A percentile compares a stretch with the other conserved stretches of the same genome.
These are phyloP conservation scores for Panorpa germanica DNA, from an alignment of 2,888 invertebrate species.

Conservation along the genomic window DNA sequence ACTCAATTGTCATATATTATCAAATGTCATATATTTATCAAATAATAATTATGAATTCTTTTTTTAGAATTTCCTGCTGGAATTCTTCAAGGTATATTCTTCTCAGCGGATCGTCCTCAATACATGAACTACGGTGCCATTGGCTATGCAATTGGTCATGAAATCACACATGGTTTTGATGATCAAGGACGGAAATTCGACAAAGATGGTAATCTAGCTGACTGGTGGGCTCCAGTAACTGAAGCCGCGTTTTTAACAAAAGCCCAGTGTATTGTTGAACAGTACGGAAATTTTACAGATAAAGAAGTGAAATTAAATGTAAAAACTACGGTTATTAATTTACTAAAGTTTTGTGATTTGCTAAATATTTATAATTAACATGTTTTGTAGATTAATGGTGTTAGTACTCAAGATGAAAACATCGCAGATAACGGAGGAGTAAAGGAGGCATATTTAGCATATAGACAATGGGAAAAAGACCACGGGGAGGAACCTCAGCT, in stretches of 20 bases:
- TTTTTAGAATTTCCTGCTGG: conserved; percentile 77
- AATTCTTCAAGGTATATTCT: conserved; percentile 71
- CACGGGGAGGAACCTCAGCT: conserved; percentile 6
- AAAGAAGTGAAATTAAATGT: conserved; percentile 7
- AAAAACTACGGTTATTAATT: no score
- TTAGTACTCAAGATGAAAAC: conserved; percentile 26
- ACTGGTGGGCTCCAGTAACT: conserved; percentile 27
- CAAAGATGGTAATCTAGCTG: conserved; percentile 19
- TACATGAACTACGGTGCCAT: conserved; percentile 77
- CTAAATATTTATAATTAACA: no score
- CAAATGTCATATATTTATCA: no score
- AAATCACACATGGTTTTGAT: conserved; percentile 52
- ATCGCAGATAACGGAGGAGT: conserved; percentile 33
- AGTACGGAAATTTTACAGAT: conserved; percentile 28
- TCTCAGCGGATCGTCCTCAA: conserved; percentile 59
- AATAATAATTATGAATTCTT: no score
- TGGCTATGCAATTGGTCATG: conserved; percentile 69
- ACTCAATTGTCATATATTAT: no score
- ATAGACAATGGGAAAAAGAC: background rate
- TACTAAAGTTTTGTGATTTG: no score
- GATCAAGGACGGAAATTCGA: conserved; percentile 28
- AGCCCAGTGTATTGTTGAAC: conserved; percentile 29
- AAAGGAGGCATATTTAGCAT: conserved; percentile 27
- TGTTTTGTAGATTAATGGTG: no score
- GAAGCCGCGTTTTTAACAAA: conserved; percentile 24